phyloP scores from a whole-genome alignment of 2,888 invertebrate genomes.

The Branchipolynoe longqiensis region DNA sequence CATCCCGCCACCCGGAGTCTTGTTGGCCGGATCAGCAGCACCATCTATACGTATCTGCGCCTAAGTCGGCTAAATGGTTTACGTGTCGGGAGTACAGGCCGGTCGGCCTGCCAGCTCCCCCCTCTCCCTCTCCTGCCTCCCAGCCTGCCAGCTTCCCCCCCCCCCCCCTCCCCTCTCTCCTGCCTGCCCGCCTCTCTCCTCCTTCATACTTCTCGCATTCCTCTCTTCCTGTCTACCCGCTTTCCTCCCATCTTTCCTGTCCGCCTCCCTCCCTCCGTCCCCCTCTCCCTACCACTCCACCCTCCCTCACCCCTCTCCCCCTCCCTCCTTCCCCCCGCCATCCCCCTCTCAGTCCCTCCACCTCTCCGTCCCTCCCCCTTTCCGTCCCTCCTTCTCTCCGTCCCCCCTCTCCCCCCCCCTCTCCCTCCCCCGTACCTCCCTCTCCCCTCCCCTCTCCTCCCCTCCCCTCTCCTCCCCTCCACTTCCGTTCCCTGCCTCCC shows the following conservation, averaged over 20 bases:
- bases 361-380: too few species aligned
- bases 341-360: not conserved
- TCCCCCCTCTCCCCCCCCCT: too few species aligned
- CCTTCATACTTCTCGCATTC: too few species aligned
- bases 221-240: too few species aligned
- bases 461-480: not conserved
- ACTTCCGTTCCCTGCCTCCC: too few species aligned
- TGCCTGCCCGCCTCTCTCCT: not conserved
- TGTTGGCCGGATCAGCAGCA: too few species aligned
- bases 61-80: constrained; percentile 19
- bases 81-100: not conserved
- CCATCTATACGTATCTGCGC: constrained; percentile 18
- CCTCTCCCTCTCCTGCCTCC: not conserved
- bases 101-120: constrained; percentile 2
- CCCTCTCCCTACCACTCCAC: not conserved
- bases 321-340: not conserved
- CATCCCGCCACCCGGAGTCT: too few species aligned
- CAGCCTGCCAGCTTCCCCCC: not conserved
- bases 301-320: not conserved
- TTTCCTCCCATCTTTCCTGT: constrained; percentile 10
- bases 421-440: not conserved
- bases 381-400: too few species aligned
- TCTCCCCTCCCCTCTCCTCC: not conserved
- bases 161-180: not conserved
- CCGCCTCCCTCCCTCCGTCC: not conserved